These are phyloP conservation scores for Actinemys pallida DNA, from an alignment of 2,113 vertebrate genomes.

Conservation along the genomic window DNA sequence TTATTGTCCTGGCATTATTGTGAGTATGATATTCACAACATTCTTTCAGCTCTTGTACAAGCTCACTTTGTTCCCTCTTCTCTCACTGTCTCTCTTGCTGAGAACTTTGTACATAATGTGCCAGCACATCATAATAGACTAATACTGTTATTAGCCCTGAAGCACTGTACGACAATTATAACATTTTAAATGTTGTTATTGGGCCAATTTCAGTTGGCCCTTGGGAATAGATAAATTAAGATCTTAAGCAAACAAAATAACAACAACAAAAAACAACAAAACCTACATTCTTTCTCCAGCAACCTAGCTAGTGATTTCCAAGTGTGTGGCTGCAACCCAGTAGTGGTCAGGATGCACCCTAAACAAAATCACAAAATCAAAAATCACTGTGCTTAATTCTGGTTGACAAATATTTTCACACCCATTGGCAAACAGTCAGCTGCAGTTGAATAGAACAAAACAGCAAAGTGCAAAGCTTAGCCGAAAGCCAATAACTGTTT, in stretches of 20 bases:
- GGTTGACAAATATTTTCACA: conserved; percentile 69
- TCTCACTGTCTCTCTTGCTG: background rate
- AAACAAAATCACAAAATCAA: conserved; percentile 51
- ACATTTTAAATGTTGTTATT: conserved; percentile 37
- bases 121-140: background rate
- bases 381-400: conserved; percentile 63
- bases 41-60: conserved; percentile 11
- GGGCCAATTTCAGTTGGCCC: background rate
- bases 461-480: conserved; percentile 27
- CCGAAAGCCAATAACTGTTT: conserved; percentile 62
- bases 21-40: background rate
- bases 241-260: background rate
- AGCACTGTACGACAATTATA: conserved; percentile 16
- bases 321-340: background rate
- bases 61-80: background rate
- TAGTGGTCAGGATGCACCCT: background rate
- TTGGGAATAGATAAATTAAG: conserved; percentile 31
- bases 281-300: background rate
- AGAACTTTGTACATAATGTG: conserved; percentile 1
- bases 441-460: conserved; percentile 58
- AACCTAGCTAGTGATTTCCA: background rate
- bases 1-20: background rate
- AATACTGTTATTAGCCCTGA: conserved; percentile 23
- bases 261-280: background rate
- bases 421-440: conserved; percentile 69